These are phyloP conservation scores for Idaea straminata DNA, from an alignment of 2,888 invertebrate species.

Conservation along the genomic window DNA sequence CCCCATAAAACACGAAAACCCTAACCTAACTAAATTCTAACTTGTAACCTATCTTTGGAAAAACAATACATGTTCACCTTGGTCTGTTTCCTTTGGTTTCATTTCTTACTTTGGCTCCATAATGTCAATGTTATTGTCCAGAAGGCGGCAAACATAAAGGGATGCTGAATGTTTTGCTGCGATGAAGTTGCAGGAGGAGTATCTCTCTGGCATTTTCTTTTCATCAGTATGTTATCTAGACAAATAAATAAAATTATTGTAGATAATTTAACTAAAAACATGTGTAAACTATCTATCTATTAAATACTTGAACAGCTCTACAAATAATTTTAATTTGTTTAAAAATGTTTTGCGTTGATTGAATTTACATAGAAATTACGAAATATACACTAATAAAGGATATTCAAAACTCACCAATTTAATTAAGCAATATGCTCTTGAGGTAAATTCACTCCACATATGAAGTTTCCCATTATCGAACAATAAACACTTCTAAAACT, in stretches of 20 bases:
- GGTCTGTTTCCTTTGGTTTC: conserved; percentile 29
- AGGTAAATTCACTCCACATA: neutral
- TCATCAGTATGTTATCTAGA: too few relatives aligned
- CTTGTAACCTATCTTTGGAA: conserved; percentile 57
- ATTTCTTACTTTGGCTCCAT: conserved; percentile 18
- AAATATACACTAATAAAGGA: neutral
- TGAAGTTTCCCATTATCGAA: conserved; percentile 17
- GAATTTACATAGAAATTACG: neutral
- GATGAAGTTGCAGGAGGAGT: neutral
- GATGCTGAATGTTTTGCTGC: neutral
- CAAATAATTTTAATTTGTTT: too few relatives aligned
- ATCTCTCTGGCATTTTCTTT: neutral
- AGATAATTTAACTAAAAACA: too few relatives aligned
- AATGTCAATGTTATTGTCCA: neutral
- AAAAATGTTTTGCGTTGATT: too few relatives aligned
- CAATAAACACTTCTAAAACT: conserved; percentile 43
- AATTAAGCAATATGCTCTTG: neutral
- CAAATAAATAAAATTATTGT: too few relatives aligned
- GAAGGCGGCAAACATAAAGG: neutral
- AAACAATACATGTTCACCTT: conserved; percentile 41
- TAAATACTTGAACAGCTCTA: too few relatives aligned
- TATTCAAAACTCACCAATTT: neutral
- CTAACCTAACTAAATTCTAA: conserved; percentile 34
- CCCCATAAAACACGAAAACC: conserved; percentile 28
- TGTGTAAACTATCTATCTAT: too few relatives aligned